A percentile compares a stretch with the other conserved stretches of the same genome.
These are phyloP conservation scores for Cinclus mexicanus DNA, from an alignment of 2,113 vertebrate species.

Conservation along the genomic window DNA sequence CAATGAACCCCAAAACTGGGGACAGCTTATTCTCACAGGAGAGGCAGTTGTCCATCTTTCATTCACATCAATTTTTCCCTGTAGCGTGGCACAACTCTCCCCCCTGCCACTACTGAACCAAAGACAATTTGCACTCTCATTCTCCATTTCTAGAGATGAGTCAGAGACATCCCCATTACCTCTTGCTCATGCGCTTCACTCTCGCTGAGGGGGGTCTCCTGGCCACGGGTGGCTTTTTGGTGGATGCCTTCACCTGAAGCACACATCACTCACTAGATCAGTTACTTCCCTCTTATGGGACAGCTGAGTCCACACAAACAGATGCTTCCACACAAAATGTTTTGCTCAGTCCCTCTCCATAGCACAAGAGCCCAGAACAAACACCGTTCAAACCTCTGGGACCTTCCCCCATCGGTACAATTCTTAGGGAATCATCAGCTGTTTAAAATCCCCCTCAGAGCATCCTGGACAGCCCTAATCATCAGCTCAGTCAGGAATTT, in stretches of 20 bases:
- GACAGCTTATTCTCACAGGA: neutral
- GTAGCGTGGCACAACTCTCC: accelerated
- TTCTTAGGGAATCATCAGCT: neutral
- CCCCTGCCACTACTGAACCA: accelerated
- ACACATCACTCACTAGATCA: neutral
- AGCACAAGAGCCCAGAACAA: neutral
- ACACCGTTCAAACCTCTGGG: no score
- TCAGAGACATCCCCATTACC: neutral
- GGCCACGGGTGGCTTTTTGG: constrained; percentile 21
- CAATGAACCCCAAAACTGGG: neutral
- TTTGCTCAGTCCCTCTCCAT: neutral
- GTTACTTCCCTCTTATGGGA: accelerated
- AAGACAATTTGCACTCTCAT: neutral
- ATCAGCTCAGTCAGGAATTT: neutral
- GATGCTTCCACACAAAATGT: accelerated
- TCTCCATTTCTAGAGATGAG: neutral
- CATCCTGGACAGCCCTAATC: neutral
- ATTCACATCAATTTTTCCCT: neutral
- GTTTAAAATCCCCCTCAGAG: neutral
- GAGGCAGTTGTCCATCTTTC: neutral
- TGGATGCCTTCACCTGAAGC: constrained; percentile 31
- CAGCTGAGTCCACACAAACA: neutral
- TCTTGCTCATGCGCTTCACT: constrained; percentile 1
- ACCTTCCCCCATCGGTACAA: accelerated
- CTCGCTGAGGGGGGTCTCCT: neutral